phyloP scores from a whole-genome alignment of 2,888 invertebrate species.

The Spodoptera littoralis region DNA sequence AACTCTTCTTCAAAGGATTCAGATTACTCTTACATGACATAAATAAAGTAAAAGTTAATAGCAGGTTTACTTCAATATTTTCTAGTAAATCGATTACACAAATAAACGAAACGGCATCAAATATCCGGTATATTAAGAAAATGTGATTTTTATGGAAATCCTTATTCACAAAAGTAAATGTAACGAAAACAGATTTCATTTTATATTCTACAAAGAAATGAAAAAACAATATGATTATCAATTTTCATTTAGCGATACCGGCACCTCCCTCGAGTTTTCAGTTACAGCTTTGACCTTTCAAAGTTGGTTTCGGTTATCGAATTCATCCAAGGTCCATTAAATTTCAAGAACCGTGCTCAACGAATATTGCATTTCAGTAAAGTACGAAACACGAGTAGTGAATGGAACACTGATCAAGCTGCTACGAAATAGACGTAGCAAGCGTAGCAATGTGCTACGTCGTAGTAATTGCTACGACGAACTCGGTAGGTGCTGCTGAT shows the following conservation, averaged over 20 bases:
- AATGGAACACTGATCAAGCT: neutral
- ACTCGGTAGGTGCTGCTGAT: neutral
- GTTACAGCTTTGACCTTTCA: conserved; percentile 31
- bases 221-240: conserved; percentile 30
- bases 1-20: too few relatives aligned
- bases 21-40: too few relatives aligned
- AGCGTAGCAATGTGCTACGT: conserved; percentile 18
- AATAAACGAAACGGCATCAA: conserved; percentile 4
- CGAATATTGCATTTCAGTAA: neutral
- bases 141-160: conserved; percentile 12
- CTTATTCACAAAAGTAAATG: conserved; percentile 2
- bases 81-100: neutral
- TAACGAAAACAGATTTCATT: conserved; percentile 1
- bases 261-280: conserved; percentile 19
- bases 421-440: conserved; percentile 27
- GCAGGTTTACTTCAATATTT: neutral
- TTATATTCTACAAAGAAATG: conserved; percentile 7
- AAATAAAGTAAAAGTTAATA: too few relatives aligned
- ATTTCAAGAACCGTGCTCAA: conserved; percentile 10
- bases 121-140: conserved; percentile 10
- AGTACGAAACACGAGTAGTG: too few relatives aligned
- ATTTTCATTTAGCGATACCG: conserved; percentile 27
- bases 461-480: conserved; percentile 30
- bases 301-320: conserved; percentile 34
- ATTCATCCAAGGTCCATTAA: conserved; percentile 31